Evolutionary conservation across 2,797 vertebrate species (phyloP).

Genomic region (Poecile montanus): DNA sequence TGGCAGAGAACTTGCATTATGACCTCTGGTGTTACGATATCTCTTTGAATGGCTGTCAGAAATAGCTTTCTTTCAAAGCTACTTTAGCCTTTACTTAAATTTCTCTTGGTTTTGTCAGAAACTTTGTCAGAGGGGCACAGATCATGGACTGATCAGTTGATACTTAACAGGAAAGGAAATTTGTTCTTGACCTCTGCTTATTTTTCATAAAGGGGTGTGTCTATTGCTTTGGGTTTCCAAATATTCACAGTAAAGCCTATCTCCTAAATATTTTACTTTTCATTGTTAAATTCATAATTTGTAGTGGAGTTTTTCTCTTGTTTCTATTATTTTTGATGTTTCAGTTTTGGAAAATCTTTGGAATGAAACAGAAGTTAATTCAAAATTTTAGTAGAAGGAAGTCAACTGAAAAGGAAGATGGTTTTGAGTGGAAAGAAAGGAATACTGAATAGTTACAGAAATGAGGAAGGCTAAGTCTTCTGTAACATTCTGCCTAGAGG

Average conservation of each 20-base stretch:
- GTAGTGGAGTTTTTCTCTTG: neutral
- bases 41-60: neutral
- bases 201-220: neutral
- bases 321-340: neutral
- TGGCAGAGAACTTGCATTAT: neutral
- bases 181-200: neutral
- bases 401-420: neutral
- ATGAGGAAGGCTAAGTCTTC: neutral
- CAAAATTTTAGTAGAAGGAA: neutral
- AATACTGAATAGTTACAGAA: neutral
- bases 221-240: neutral
- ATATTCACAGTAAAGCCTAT: neutral
- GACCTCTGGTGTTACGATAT: neutral
- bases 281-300: neutral
- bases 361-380: neutral
- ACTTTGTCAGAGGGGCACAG: neutral
- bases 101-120: neutral
- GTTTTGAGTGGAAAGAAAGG: neutral
- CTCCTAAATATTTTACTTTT: neutral
- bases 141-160: neutral
- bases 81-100: neutral
- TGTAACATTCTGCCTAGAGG: neutral
- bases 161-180: neutral
- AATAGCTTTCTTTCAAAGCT: neutral
- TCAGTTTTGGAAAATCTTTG: neutral